Evolutionary conservation across 2,888 invertebrate species (phyloP), one percentile per base, ranked within the genome.

Genomic region (Acleris holmiana): DNA sequence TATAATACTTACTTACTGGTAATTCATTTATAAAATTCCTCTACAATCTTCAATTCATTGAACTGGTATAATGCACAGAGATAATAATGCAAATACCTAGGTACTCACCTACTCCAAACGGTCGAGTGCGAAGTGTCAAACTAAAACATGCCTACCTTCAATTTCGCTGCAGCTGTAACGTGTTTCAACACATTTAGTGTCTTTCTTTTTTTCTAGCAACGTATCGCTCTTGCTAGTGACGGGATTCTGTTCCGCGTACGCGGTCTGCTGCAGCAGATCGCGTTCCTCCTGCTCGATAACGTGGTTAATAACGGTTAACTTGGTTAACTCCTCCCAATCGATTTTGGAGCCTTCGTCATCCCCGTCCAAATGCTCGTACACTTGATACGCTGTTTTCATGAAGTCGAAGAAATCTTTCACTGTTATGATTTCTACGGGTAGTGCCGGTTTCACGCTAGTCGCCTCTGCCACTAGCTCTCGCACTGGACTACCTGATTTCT

Each of bases 381-480:
- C 94, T 87, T 95, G 95, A 83, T 96, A 96, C 0, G 96, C 95
- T 7, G 95, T 95, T 80, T 94, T 94, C 89, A 96, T 93, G 77
- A 95, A 95, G 76, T 95, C 95, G 73, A 96, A 94, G 77, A 96
- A 96, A 73, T 95, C 94, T 80, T 94, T 94, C 7, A 95, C 94
- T 0, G 95, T 94, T 55, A 96, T 94, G 35, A 95, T 93, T 82
- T 95, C 94, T 0, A 94, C 89, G 62, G 85, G 79, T 44, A 79
- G 70, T 41, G 58, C 74, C n/a, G 76, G 49, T 68, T 81, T 85
- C 1, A 85, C 84, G 70, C 82, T 85, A 71, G 83, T 75, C 1
- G 85, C 78, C 19, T 84, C 83, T 0, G 82, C 78, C 18, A 35
- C 35, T 35, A 10, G 35, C 35, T 35, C 35, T 35, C 74, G 75